phyloP scores from a whole-genome alignment of 2,888 invertebrate genomes.

The Pseudeuparius sepicola region DNA sequence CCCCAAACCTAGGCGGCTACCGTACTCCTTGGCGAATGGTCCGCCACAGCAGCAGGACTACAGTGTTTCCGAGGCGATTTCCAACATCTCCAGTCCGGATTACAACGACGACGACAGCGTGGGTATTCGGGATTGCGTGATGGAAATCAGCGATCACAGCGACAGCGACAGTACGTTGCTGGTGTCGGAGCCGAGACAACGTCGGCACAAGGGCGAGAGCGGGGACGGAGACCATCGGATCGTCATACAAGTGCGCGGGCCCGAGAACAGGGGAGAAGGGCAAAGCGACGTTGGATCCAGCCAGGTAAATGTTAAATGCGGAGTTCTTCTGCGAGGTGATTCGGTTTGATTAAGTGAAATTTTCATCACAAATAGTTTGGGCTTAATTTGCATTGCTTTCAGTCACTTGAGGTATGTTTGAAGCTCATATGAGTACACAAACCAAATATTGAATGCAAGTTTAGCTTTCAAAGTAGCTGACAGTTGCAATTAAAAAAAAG shows the following conservation, averaged over 20 bases:
- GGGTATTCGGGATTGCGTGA: constrained; percentile 71
- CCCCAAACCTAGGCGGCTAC: too few species aligned
- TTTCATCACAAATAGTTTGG: too few species aligned
- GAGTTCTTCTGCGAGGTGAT: too few species aligned
- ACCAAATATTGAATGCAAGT: too few species aligned
- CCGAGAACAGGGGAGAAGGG: constrained; percentile 37
- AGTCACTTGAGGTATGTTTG: too few species aligned
- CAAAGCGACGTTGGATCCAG: not conserved
- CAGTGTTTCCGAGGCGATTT: constrained; percentile 77
- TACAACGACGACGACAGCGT: constrained; percentile 80
- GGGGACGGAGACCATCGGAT: constrained; percentile 59
- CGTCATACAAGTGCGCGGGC: constrained; percentile 71
- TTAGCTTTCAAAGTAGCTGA: too few species aligned
- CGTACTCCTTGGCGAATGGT: too few species aligned
- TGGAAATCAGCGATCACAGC: constrained; percentile 77
- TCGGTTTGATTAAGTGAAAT: too few species aligned
- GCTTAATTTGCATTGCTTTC: too few species aligned
- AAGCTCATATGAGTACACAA: too few species aligned
- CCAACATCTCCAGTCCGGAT: constrained; percentile 83
- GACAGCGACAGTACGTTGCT: constrained; percentile 83
- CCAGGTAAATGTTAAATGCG: too few species aligned
- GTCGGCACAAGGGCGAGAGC: constrained; percentile 17
- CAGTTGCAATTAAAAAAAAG: too few species aligned
- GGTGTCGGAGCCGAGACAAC: constrained; percentile 64
- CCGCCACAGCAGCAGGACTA: constrained; percentile 42